Conservation (phyloP, 2,888 invertebrate genomes). For the Sepioteuthis lessoniana region DNA sequence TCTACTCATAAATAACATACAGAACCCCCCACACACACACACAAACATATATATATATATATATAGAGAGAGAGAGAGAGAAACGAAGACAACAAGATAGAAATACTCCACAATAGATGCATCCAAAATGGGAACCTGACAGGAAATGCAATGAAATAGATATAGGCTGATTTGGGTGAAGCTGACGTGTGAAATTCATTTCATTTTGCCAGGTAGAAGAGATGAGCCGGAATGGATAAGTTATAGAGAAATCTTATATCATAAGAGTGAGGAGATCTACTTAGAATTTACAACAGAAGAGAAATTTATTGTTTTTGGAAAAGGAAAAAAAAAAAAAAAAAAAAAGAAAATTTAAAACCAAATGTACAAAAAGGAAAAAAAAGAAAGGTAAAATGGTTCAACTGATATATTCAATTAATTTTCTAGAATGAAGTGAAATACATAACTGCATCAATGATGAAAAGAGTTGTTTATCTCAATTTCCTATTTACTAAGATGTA, state of each 20-base stretch:
- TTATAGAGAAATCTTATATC: background rate
- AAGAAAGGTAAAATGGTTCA: too few species aligned
- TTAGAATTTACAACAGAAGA: background rate
- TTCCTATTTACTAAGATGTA: too few species aligned
- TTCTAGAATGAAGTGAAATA: too few species aligned
- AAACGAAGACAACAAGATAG: background rate
- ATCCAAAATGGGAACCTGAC: conserved; percentile 15
- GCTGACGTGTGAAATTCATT: background rate
- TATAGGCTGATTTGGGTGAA: background rate
- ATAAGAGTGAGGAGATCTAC: background rate
- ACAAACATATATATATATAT: too few species aligned
- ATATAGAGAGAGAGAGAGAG: too few species aligned
- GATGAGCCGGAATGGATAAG: background rate
- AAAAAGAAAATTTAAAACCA: too few species aligned
- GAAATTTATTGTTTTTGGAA: background rate
- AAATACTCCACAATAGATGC: too few species aligned
- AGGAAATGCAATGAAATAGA: background rate
- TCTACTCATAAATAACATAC: background rate
- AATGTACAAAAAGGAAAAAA: too few species aligned
- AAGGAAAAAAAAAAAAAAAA: too few species aligned
- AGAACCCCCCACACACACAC: background rate
- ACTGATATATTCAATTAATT: too few species aligned
- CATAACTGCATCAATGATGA: too few species aligned
- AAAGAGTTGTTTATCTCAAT: too few species aligned
- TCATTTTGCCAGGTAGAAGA: background rate